Conservation (phyloP, 2,888 invertebrate species). For the Trissonchulus latispiculum region DNA sequence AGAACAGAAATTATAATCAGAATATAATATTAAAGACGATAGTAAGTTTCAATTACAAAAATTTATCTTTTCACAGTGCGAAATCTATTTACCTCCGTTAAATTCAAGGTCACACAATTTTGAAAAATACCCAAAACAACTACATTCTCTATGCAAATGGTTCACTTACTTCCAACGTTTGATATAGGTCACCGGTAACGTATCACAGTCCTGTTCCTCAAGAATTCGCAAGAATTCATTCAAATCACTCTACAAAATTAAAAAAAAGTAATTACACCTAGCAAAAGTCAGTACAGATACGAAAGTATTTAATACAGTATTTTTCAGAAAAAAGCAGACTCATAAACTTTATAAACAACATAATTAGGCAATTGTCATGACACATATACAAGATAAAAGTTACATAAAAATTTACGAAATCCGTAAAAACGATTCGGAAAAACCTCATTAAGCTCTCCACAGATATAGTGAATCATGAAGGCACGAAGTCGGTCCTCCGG, state of each 20-base stretch:
- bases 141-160: constrained; percentile 14
- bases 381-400: neutral
- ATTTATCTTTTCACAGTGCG: too few relatives aligned
- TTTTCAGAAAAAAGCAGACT: neutral
- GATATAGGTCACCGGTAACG: constrained; percentile 69
- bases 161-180: constrained; percentile 75
- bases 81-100: too few relatives aligned
- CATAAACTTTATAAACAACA: neutral
- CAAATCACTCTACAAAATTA: constrained; percentile 56
- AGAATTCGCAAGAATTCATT: constrained; percentile 59
- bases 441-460: constrained; percentile 64
- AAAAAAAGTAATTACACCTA: constrained; percentile 3
- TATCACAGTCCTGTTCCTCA: neutral
- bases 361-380: neutral
- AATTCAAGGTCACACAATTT: neutral
- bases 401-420: neutral
- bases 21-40: too few relatives aligned
- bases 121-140: neutral
- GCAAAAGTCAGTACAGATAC: neutral
- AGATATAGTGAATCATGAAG: constrained; percentile 79
- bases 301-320: neutral
- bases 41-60: too few relatives aligned
- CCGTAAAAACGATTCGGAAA: constrained; percentile 19
- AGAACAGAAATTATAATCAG: too few relatives aligned
- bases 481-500: constrained; percentile 83